Evolutionary conservation across 2,113 vertebrate genomes (phyloP).

Genomic region (Petromus typicus): DNA sequence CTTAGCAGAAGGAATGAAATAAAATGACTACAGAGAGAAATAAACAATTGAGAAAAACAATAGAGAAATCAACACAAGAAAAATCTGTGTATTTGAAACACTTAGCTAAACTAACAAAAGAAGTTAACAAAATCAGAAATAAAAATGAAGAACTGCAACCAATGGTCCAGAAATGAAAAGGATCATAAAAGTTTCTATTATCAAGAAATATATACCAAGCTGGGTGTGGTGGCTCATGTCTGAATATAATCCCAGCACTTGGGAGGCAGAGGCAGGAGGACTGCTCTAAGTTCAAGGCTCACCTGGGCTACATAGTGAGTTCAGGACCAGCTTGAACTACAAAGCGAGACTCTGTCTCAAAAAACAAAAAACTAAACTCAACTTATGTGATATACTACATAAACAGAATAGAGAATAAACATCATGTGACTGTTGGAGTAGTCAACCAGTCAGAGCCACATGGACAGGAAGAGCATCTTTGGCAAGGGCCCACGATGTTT

Average conservation of each 20-base stretch:
- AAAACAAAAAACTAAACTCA: neutral
- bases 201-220: neutral
- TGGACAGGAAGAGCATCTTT: neutral
- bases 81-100: neutral
- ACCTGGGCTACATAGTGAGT: too few relatives aligned
- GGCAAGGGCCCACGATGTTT: neutral
- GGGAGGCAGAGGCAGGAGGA: too few relatives aligned
- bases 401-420: neutral
- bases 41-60: neutral
- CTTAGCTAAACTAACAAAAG: neutral
- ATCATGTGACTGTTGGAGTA: too few relatives aligned
- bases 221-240: too few relatives aligned
- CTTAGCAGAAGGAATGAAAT: neutral
- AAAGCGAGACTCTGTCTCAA: too few relatives aligned
- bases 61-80: neutral
- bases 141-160: neutral
- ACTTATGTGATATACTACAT: neutral
- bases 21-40: neutral
- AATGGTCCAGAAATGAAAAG: neutral
- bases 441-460: neutral
- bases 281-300: too few relatives aligned
- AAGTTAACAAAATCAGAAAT: neutral
- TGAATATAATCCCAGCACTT: too few relatives aligned
- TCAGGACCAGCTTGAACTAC: too few relatives aligned
- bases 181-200: neutral